Conservation (phyloP, 2,113 vertebrate genomes). For the Motacilla alba region DNA sequence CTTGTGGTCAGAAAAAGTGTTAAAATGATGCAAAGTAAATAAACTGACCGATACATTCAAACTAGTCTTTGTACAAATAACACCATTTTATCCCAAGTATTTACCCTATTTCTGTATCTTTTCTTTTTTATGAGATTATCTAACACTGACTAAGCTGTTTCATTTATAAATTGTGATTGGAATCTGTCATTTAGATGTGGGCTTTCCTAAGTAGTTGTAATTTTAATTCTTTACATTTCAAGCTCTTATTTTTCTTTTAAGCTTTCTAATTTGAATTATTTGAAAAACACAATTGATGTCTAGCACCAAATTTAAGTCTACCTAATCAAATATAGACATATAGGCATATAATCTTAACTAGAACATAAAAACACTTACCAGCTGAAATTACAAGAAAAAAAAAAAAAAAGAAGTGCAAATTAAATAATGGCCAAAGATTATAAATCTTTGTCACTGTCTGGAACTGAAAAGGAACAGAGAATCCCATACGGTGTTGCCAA, state of each 20-base stretch:
- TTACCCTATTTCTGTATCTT: not conserved
- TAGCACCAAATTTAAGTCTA: not conserved
- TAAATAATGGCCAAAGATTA: not conserved
- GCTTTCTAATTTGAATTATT: not conserved
- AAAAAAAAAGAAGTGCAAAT: not conserved
- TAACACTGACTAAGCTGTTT: not conserved
- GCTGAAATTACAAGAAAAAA: not conserved
- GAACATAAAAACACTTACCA: not conserved
- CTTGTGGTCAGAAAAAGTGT: not conserved
- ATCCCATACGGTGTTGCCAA: not conserved
- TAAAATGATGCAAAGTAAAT: not conserved
- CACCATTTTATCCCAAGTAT: not conserved
- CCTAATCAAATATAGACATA: not conserved
- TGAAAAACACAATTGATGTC: not conserved
- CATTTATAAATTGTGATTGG: not conserved
- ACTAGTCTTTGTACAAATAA: not conserved
- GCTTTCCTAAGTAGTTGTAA: not conserved
- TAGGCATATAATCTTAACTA: not conserved
- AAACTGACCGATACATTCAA: slow-evolving; percentile 15
- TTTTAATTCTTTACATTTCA: not conserved
- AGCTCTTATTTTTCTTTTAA: not conserved
- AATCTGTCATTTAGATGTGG: not conserved
- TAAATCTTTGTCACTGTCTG: not conserved
- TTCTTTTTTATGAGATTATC: not conserved
- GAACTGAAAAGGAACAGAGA: not conserved